Base-by-base conservation (phyloP, 2,113 vertebrate genomes). In the Cyanoderma ruficeps region DNA sequence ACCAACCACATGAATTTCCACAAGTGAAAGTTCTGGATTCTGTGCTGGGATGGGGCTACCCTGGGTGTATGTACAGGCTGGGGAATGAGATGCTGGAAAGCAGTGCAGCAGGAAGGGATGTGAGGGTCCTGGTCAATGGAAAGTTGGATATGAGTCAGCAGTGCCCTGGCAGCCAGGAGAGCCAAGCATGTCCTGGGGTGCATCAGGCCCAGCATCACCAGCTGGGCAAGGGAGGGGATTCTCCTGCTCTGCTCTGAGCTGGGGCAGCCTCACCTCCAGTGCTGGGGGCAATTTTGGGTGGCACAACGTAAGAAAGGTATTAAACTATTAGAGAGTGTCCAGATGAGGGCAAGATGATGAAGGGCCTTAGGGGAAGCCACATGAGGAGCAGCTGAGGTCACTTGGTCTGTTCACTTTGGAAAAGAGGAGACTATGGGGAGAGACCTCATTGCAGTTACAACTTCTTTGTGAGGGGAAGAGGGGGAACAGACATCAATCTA, bases 101-200 rank as follows among this genome's bases (percentile, higher is more conserved):
- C 69, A 46, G n/a, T 5, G 6, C 14, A 9, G 7, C 14, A 5
- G 10, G 21, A 74, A 47, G 49, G 15, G 28, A 46, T 6, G 1
- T 33, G 59, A 2, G 7, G 22, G 11, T 55, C 49, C 22, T 74
- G 49, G 9, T 33, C 7, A 11, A 0, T 33, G n/a, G 28, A 11
- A 46, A 64, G 11, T 3, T 84, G 11, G 2, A 47, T 1, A 4
- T 28, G 28, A n/a, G 23, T 0, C 41, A 64, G 68, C 39, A 63
- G 81, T 33, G 14, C 39, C 68, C 18, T 63, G 69, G 41, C 41
- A 74, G 49, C 23, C 69, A 64, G 49, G 27, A 47, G 28, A 7
- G 22, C 2, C 8, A 7, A 0, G 0, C 1, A 0, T 53, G 47
- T 83, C 67, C 57, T 53, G 47, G 17, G n/a, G 46, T 1, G 8